These are phyloP conservation scores for Oophaga pumilio DNA, from an alignment of 2,113 vertebrate genomes.

Conservation along the genomic window DNA sequence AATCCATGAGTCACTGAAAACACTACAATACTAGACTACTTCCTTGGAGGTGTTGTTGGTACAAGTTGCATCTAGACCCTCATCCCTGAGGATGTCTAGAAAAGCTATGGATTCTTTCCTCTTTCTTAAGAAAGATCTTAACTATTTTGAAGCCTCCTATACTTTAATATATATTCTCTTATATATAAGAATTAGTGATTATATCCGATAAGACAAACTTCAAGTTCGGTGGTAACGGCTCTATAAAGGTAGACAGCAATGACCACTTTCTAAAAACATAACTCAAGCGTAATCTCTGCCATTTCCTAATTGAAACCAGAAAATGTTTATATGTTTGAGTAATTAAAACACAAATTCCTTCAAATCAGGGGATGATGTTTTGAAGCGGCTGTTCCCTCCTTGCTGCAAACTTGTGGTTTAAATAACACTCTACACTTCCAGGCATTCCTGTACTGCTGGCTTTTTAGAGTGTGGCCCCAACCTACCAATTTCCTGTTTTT, in stretches of 20 bases:
- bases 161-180: background rate
- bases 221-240: background rate
- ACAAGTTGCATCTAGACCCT: no score
- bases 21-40: no score
- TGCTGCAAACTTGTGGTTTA: constrained; percentile 59
- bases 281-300: background rate
- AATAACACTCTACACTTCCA: constrained; percentile 58
- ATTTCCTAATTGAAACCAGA: constrained; percentile 44
- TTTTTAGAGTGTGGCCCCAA: constrained; percentile 16
- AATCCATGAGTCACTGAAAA: no score
- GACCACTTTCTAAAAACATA: background rate
- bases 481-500: constrained; percentile 50
- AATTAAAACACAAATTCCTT: constrained; percentile 44
- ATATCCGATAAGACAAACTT: background rate
- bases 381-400: constrained; percentile 53
- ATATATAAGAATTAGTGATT: background rate
- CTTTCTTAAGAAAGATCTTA: no score
- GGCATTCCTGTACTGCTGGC: constrained; percentile 52
- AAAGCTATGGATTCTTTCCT: no score
- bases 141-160: background rate
- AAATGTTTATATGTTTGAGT: constrained; percentile 54
- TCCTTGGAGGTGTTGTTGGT: no score
- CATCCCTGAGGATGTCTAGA: no score
- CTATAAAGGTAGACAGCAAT: background rate
- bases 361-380: constrained; percentile 51